Base-by-base conservation (phyloP, 2,888 invertebrate genomes). In the Eumerus sabulonum region DNA sequence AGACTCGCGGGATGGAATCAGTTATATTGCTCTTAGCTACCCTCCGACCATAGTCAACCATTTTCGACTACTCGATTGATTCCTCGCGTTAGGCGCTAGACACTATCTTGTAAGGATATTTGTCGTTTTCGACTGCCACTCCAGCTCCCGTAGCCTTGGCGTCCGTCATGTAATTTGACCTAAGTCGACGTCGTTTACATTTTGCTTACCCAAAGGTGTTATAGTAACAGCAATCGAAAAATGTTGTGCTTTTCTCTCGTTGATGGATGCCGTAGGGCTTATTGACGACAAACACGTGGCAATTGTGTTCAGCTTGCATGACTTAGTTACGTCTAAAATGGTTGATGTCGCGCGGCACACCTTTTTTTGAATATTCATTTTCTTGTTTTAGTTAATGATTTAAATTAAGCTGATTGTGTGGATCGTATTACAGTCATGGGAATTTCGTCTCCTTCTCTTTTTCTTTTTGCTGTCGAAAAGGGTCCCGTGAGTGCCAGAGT, bases 211-310 rank as follows among this genome's bases (percentile, higher is more conserved):
- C 35, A 47, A 56, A 77, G 67, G 77, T 66, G 77, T 77, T 76
- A 47, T 59, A 50, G 59, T 53, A 70, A 47, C 70, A 76, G 59
- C 57, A 57, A 54, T 16, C 35, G 59, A 14, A 45, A 53, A 50
- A 14, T 53, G 16, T 38, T 50, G 67, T 40, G 17, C 16, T 27
- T 38, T 38, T 40, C 5, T 60, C 60, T 73, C 72, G 27, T 27
- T 4, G 27, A 27, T 27, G 27, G 7, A 27, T 7, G 27, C 27
- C n/a, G n/a, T n/a, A 7, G 27, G 27, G 27, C 3, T 27, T 27
- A 63, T 56, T 67, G 54, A 42, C 44, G 47, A 27, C 27, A 27
- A 73, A 77, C 77, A 73, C 77, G 77, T 77, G 77, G 73, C 77
- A 53, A 57, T 63, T 67, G 53, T 63, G 42, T 73, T 68, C 57